Conservation (phyloP, 2,888 invertebrate species). For the Aporophyla lueneburgensis region DNA sequence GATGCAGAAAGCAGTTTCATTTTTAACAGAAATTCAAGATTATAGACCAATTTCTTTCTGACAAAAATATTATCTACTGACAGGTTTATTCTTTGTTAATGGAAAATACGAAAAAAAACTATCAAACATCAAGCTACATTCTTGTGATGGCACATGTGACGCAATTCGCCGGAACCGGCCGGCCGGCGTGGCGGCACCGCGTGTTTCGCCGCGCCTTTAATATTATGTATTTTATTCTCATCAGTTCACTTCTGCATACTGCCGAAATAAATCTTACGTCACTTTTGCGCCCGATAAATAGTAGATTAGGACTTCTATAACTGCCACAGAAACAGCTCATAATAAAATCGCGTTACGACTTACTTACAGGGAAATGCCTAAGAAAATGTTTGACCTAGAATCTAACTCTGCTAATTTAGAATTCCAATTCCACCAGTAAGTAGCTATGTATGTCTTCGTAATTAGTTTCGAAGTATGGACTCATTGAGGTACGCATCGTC, state of each 20-base stretch:
- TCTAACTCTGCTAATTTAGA: slow-evolving; percentile 19
- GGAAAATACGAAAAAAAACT: slow-evolving; percentile 7
- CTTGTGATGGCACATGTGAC: slow-evolving; percentile 64
- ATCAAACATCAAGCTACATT: slow-evolving; percentile 43
- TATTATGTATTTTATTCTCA: slow-evolving; percentile 71
- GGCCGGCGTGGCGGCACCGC: slow-evolving; percentile 55
- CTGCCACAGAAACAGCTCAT: slow-evolving; percentile 39
- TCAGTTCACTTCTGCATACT: slow-evolving; percentile 67
- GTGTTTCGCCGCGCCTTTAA: slow-evolving; percentile 67
- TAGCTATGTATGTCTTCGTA: not conserved
- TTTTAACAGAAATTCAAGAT: not conserved
- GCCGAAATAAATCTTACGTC: slow-evolving; percentile 80
- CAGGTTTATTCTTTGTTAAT: not conserved
- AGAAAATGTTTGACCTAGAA: slow-evolving; percentile 28
- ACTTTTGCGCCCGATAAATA: slow-evolving; percentile 60
- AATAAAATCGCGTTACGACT: slow-evolving; percentile 32
- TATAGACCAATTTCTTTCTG: not conserved
- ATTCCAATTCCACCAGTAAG: not conserved
- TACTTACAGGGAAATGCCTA: slow-evolving; percentile 20
- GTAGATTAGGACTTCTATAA: slow-evolving; percentile 49
- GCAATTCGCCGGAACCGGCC: slow-evolving; percentile 72
- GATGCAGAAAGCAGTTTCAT: not conserved
- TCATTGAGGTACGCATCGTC: slow-evolving; percentile 76
- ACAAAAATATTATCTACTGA: not conserved
- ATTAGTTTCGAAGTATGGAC: slow-evolving; percentile 5